Evolutionary conservation across 2,888 invertebrate genomes (phyloP), one percentile per base, ranked within the genome.

Genomic region (Colostygia pectinataria): DNA sequence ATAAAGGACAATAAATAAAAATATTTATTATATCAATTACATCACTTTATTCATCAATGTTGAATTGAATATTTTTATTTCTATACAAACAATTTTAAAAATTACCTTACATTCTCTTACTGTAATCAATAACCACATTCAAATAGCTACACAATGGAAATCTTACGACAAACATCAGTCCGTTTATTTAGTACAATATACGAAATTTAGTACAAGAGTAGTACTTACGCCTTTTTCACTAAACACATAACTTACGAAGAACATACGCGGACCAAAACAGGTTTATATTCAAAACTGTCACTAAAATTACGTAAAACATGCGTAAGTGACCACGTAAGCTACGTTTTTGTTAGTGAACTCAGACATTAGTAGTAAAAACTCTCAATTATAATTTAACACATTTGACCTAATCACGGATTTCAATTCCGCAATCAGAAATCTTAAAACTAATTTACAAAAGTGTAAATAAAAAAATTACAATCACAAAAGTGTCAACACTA

Each of bases 71-170:
- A 82, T 84, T 88, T 86, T 84, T 74, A 84, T 78, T 70, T 84
- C 85, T 86, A 87, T 87, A 85, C 84, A 88, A 83, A 86, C 87
- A 86, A 80, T 83, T 83, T 87, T 82, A 83, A 84, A 87, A 74
- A 69, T 42, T 46, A 52, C 52, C 52, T 72, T 72, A 74, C 60
- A 56, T 53, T 53, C 36, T 41, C 59, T 55, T 62, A 65, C 39
- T 49, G 47, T 58, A 56, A 54, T 63, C 66, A 66, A 52, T 60
- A 57, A 59, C 66, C 69, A 70, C 63, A 58, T 57, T 66, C 66
- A 67, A 67, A 61, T 62, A 60, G 65, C 70, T 68, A 66, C 66
- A 61, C 63, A 67, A 61, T 62, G 50, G 42, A 63, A 63, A 58
- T 41, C 54, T 60, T 59, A 61, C 60, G 65, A 67, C 63, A 69